Base-by-base conservation (phyloP, 2,797 vertebrate species). In the Aselliscus stoliczkanus region DNA sequence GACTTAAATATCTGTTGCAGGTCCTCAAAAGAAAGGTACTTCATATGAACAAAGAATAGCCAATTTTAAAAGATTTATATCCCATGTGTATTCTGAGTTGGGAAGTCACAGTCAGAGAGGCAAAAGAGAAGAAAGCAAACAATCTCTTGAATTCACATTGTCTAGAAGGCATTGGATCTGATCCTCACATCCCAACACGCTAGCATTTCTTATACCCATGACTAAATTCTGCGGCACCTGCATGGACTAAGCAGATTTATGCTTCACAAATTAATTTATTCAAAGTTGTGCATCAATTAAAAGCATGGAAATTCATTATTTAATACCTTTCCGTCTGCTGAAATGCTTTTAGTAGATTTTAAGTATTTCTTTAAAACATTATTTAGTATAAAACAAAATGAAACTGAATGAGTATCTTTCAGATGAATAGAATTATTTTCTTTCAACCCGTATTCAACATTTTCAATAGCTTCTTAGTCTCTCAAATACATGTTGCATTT, bases 311-410 rank as follows among this genome's bases (percentile, higher is more conserved):
- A 93, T 79, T 94, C 77, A 83, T 97, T 97, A 97, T 23, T 95
- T 69, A 95, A 96, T 97, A 25, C 4, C 88, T 83, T 89, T 47
- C 20, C 83, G 39, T 88, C 7, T 95, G 82, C 93, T 95, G 76
- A 97, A 97, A 98, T 93, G 42, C 94, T 97, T 97, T 96, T 91
- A 75, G 80, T 95, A 62, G 72, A 96, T 67, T 93, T 96, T 87
- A 50, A 96, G 56, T 29, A 11, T 39, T 98, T 97, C 58, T 97
- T 96, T 69, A 47, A 83, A 97, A 93, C 13, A 70, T 91, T 42
- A 69, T 80, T 92, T 90, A 97, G 96, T 65, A 94, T 18, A 96
- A 98, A 96, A 27, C 13, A 96, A 98, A 96, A 60, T 85, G 65
- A 83, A 94, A 97, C 87, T 79, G 90, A 87, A 80, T 94, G 44